Percentiles rank a stretch among this genome's conserved stretches.
Conservation (phyloP, 2,888 invertebrate species). For the Tyria jacobaeae region DNA sequence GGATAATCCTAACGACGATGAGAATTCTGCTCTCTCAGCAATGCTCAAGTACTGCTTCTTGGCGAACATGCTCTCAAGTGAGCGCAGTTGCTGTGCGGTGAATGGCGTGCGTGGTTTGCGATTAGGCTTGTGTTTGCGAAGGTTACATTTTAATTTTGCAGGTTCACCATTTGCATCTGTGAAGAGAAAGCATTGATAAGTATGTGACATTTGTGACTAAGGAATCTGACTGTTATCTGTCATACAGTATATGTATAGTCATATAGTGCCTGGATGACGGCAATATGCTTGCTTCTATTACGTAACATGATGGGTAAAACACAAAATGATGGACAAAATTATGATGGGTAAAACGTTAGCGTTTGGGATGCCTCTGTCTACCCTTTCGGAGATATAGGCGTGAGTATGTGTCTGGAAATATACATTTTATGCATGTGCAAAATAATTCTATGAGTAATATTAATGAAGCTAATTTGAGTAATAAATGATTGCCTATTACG, state of each 20-base stretch:
- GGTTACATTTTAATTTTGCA: slow-evolving; percentile 95
- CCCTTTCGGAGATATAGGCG: too few species aligned
- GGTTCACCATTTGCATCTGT: slow-evolving; percentile 91
- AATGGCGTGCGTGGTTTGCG: slow-evolving; percentile 99
- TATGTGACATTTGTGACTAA: not conserved
- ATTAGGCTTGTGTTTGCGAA: slow-evolving; percentile 99
- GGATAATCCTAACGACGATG: slow-evolving; percentile 94
- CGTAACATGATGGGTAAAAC: too few species aligned
- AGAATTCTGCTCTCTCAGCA: slow-evolving; percentile 99
- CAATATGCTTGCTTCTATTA: too few species aligned
- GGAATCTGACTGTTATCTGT: too few species aligned
- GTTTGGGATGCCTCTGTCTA: too few species aligned
- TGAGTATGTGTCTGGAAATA: too few species aligned
- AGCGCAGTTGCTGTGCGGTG: slow-evolving; percentile 98
- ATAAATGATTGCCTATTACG: slow-evolving; percentile 33
- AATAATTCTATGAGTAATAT: slow-evolving; percentile 21
- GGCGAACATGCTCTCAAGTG: slow-evolving; percentile 98
- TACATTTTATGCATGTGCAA: slow-evolving; percentile 4
- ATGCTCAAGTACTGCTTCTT: slow-evolving; percentile 99
- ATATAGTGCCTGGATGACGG: too few species aligned
- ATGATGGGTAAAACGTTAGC: too few species aligned
- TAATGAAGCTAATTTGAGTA: slow-evolving; percentile 46
- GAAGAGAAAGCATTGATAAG: slow-evolving; percentile 22
- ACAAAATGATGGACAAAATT: too few species aligned
- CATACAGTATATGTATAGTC: too few species aligned